These are phyloP conservation scores for Salminus brasiliensis DNA, from an alignment of 2,113 vertebrate genomes.

Conservation along the genomic window DNA sequence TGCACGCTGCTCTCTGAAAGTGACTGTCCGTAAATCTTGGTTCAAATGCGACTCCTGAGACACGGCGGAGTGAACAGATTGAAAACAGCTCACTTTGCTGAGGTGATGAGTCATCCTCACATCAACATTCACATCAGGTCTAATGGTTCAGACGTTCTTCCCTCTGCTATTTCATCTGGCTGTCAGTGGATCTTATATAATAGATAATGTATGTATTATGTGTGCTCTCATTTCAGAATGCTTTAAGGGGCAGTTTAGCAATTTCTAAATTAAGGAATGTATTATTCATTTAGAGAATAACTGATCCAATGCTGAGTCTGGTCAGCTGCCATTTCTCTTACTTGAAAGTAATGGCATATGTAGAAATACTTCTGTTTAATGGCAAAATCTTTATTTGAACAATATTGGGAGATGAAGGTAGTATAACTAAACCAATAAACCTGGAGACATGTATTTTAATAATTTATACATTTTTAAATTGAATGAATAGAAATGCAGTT, in stretches of 20 bases:
- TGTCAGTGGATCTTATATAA: neutral
- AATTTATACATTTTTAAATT: too few relatives aligned
- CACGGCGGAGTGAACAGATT: neutral
- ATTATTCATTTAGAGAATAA: neutral
- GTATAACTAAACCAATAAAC: too few relatives aligned
- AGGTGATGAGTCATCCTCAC: slow-evolving; percentile 46
- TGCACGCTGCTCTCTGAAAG: neutral
- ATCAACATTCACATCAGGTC: slow-evolving; percentile 41
- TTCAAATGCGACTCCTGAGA: neutral
- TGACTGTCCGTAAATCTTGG: neutral
- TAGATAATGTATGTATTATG: neutral
- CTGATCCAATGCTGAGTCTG: neutral
- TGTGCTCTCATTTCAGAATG: neutral
- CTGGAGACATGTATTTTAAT: too few relatives aligned
- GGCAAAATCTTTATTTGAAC: too few relatives aligned
- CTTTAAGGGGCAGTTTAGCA: neutral
- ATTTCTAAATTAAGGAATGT: neutral
- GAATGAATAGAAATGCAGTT: too few relatives aligned
- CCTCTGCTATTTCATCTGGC: slow-evolving; percentile 12
- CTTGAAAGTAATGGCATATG: too few relatives aligned
- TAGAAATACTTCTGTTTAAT: too few relatives aligned
- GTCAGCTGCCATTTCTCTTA: too few relatives aligned
- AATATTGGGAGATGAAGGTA: too few relatives aligned
- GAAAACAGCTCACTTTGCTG: slow-evolving; percentile 6
- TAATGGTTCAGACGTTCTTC: neutral